A percentile compares a stretch with the other conserved stretches of the same genome.
phyloP scores from a whole-genome alignment of 2,888 invertebrate genomes.

The Trissonchulus sp. region DNA sequence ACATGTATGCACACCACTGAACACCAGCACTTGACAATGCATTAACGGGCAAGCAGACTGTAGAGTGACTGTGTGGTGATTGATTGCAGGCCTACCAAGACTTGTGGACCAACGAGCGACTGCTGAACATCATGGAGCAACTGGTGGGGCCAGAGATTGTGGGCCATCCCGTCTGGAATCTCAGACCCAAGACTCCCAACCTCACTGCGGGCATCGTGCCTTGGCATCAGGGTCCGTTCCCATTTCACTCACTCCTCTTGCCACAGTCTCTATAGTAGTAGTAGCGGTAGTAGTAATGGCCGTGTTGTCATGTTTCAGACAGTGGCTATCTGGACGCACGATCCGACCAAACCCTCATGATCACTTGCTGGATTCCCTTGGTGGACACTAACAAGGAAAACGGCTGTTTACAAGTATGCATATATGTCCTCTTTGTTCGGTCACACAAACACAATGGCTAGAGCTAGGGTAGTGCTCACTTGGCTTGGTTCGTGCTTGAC shows the following conservation, averaged over 20 bases:
- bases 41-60: no score
- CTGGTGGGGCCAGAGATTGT: slow-evolving; percentile 19
- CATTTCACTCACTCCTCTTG: no score
- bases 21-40: no score
- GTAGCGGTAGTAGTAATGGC: no score
- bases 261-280: no score
- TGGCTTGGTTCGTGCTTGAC: no score
- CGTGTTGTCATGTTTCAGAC: slow-evolving; percentile 16
- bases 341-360: background rate
- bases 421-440: no score
- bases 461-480: no score
- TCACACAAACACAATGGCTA: no score
- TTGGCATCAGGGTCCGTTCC: slow-evolving; percentile 24
- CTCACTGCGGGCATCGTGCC: background rate
- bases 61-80: no score
- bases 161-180: slow-evolving; percentile 26
- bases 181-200: slow-evolving; percentile 20
- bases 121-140: slow-evolving; percentile 26
- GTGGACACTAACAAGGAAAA: slow-evolving; percentile 14
- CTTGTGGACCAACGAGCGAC: slow-evolving; percentile 18
- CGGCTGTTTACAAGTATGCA: slow-evolving; percentile 25
- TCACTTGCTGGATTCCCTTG: slow-evolving; percentile 22
- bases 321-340: slow-evolving; percentile 11
- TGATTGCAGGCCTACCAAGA: slow-evolving; percentile 18
- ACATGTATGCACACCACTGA: no score